Base-by-base conservation (phyloP, 2,797 vertebrate species). In the Lepilemur septentrionalis region DNA sequence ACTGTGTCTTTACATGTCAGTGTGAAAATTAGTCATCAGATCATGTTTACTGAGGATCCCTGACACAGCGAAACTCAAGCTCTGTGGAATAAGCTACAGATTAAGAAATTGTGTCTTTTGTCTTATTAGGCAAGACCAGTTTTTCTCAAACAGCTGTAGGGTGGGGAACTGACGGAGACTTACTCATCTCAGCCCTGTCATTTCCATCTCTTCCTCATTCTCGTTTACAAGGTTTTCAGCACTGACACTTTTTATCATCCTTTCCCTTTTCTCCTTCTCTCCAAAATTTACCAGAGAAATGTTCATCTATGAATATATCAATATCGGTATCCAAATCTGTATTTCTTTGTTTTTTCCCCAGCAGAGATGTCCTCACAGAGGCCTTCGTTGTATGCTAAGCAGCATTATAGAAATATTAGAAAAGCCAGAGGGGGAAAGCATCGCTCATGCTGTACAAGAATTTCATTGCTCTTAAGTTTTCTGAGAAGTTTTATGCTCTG, bases 11-110 rank as follows among this genome's bases (percentile, higher is more conserved):
- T 84, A 28, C 28, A 41, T 23, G 28, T 72, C 43, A 82, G 15
- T 73, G 32, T 28, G 67, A 81, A 95, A 95, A 55, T 89, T 73
- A 79, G 41, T 81, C 79, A 85, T 59, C 48, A 88, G 41, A 80
- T 35, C 81, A 85, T 25, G 2, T 41, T 93, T 86, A 70, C 61
- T 0, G 7, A 91, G 35, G 83, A 70, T 50, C 76, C 84, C 17
- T 20, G 22, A 78, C 30, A 5, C 35, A 82, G 35, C 17, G 55
- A 81, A 69, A 73, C 2, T 69, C 17, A 52, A 55, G n/a, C 59
- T 30, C 46, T 30, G 23, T 84, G 78, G 46, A 94, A 83, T n/a
- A 78, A 87, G 63, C 52, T 32, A 59, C 1, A 38, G 75, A 70
- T 55, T 69, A 46, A 82, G 75, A 92, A 92, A 92, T 65, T 14